Conservation (phyloP, 2,797 vertebrate genomes). For the Gobio occitaniae region DNA sequence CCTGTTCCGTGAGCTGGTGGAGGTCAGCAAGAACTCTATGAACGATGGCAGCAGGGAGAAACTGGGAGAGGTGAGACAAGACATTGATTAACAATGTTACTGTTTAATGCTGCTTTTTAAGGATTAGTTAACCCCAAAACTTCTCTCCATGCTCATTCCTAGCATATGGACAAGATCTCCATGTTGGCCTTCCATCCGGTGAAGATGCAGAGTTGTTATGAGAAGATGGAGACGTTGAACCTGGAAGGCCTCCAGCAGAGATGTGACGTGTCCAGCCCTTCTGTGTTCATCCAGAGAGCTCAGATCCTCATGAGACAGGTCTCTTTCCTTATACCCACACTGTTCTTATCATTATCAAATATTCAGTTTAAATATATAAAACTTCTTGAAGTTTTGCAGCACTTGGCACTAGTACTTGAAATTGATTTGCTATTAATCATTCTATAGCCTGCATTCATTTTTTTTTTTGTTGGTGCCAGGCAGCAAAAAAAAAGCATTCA, state of each 20-base stretch:
- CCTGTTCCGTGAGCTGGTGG: conserved; percentile 91
- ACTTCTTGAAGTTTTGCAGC: background rate
- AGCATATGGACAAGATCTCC: conserved; percentile 95
- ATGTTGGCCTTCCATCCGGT: conserved; percentile 95
- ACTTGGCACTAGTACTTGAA: background rate
- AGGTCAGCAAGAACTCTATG: conserved; percentile 90
- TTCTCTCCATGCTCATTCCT: background rate
- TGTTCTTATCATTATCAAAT: background rate
- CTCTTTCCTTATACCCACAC: conserved; percentile 34
- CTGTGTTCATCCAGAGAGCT: conserved; percentile 91
- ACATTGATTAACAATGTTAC: no score
- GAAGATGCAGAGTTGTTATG: conserved; percentile 96
- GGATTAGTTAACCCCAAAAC: background rate
- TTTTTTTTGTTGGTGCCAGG: background rate
- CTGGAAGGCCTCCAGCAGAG: conserved; percentile 95
- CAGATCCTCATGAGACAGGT: conserved; percentile 99
- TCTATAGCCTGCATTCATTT: background rate
- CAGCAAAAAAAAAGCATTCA: background rate
- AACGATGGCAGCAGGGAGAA: conserved; percentile 86
- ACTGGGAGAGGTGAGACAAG: conserved; percentile 84
- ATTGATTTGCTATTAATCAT: conserved; percentile 10
- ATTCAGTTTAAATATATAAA: background rate
- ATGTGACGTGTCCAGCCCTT: conserved; percentile 88
- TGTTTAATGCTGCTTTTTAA: background rate
- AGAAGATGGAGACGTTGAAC: conserved; percentile 91